These are phyloP conservation scores for Noturus placidus DNA, from an alignment of 2,113 vertebrate species.

Conservation along the genomic window DNA sequence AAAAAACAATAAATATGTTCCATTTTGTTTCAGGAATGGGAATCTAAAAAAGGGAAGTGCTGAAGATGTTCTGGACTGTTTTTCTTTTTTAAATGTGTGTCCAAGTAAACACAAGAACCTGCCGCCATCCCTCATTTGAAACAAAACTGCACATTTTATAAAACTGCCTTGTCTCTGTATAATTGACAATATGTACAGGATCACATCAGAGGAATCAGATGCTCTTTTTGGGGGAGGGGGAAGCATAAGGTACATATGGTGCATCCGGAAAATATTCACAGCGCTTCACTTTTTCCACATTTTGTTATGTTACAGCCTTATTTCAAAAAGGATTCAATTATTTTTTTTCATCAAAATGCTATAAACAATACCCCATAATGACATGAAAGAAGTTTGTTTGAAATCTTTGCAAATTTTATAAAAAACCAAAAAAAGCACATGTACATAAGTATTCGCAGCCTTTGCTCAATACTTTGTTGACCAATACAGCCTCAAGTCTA, in stretches of 20 bases:
- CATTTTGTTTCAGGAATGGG: conserved; percentile 84
- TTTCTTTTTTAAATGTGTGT: background rate
- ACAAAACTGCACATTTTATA: background rate
- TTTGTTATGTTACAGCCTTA: too few relatives aligned
- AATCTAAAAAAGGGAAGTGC: conserved; percentile 81
- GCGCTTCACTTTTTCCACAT: too few relatives aligned
- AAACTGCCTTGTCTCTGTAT: background rate
- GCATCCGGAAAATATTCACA: too few relatives aligned
- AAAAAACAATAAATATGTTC: background rate
- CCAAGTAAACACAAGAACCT: conserved; percentile 6
- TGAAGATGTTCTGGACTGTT: conserved; percentile 13
- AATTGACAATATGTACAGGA: background rate
- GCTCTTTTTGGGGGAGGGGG: background rate
- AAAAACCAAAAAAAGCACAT: too few relatives aligned
- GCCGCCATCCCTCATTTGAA: background rate
- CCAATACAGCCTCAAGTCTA: too few relatives aligned
- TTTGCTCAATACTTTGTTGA: too few relatives aligned
- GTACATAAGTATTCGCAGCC: too few relatives aligned
- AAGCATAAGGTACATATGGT: background rate
- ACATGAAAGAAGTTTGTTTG: too few relatives aligned
- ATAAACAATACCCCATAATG: too few relatives aligned
- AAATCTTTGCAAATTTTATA: too few relatives aligned
- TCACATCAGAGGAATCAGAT: background rate
- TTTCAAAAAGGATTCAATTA: too few relatives aligned
- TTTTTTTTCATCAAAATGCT: too few relatives aligned